A percentile compares a stretch with the other conserved stretches of the same genome.
These are phyloP conservation scores for Chymomyza fuscimana DNA, from an alignment of 2,888 invertebrate genomes.

Conservation along the genomic window DNA sequence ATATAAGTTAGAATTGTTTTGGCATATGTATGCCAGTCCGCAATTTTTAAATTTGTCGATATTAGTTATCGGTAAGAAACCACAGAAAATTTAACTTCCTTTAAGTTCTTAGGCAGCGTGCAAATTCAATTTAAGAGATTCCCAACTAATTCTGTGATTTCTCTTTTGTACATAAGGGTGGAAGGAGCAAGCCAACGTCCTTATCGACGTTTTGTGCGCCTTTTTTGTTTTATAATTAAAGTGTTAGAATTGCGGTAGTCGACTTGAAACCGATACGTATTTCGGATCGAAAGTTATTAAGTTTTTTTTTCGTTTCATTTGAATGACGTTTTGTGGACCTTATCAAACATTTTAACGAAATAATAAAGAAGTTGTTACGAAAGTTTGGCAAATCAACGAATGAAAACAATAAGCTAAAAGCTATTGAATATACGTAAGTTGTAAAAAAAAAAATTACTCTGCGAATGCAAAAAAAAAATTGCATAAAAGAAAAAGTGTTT, in stretches of 20 bases:
- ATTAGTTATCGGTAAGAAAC: too few species aligned
- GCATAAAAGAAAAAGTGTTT: background rate
- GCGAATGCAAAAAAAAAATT: background rate
- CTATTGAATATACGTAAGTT: background rate
- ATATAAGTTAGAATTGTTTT: too few species aligned
- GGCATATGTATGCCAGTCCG: too few species aligned
- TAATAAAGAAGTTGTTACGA: background rate
- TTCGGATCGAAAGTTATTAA: background rate
- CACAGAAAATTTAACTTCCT: background rate
- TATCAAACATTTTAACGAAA: background rate
- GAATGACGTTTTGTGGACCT: background rate
- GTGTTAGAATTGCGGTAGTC: background rate
- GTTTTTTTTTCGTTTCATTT: constrained; percentile 4
- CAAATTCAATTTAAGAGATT: constrained; percentile 9
- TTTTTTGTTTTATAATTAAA: constrained; percentile 1
- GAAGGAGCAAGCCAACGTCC: background rate
- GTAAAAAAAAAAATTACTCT: background rate
- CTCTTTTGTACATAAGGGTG: background rate
- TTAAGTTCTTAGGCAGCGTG: background rate
- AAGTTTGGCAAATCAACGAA: background rate
- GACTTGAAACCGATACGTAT: background rate
- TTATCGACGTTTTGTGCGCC: background rate
- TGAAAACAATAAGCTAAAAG: background rate
- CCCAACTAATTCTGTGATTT: background rate
- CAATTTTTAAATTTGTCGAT: too few species aligned